Evolutionary conservation across 2,113 vertebrate species (phyloP), one percentile per base, ranked within the genome.

Genomic region (Microtus montanus): DNA sequence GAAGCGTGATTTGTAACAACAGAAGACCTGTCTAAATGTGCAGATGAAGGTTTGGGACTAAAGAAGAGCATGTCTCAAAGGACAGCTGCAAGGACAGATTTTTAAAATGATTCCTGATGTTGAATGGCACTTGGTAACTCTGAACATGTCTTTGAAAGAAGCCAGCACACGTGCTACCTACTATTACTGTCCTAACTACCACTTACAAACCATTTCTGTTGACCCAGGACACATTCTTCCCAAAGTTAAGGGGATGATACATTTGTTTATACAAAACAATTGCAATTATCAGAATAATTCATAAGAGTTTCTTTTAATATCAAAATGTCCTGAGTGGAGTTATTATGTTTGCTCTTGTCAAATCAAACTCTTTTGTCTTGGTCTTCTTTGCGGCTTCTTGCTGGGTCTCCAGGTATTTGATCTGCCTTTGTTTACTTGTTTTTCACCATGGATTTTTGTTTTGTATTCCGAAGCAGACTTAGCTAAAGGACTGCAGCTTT

Each of bases 71-170:
- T 33, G 52, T 15, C 33, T 96, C 41, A 66, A 83, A 91, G 92
- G 44, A 52, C 12, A 87, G 63, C 10, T 58, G 30, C 3, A 84
- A 0, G 47, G 24, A 2, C 4, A 58, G 22, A 26, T n/a, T 86
- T 90, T 61, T 20, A 17, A 89, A 95, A 78, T 35, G 11, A 44
- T 52, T 44, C 15, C 24, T 89, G 66, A 75, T 19, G 49, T 92
- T 88, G 49, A 78, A 95, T 92, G 89, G 47, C 17, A 9, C 28
- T 68, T 78, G 26, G 41, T 63, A 77, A 77, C n/a, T 88, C 13
- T 78, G 24, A 92, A 90, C 87, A 20, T 38, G 35, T 6, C 64
- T 95, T 89, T 96, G 30, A 74, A 91, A 94, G 33, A 70, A 95
- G 24, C 10, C 5, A 75, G 70, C 52, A 52, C 6, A 49, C n/a